Evolutionary conservation across 2,888 invertebrate genomes (phyloP).

Genomic region (Taphrorychus bicolor): DNA sequence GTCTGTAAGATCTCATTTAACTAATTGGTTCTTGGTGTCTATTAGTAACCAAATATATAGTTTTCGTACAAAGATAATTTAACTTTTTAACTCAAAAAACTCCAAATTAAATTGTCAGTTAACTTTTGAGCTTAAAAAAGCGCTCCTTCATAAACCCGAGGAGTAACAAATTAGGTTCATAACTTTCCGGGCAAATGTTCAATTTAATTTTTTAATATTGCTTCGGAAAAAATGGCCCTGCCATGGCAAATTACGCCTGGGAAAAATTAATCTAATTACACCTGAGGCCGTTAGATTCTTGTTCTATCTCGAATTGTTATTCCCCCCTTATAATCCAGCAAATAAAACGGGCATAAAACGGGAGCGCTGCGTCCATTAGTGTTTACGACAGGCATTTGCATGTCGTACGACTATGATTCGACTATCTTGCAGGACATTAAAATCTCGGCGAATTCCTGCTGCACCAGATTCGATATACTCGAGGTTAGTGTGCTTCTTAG

Average conservation of each 20-base stretch:
- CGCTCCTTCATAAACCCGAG: background rate
- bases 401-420: background rate
- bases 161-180: constrained; percentile 5
- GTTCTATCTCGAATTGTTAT: background rate
- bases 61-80: too few species aligned
- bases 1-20: too few species aligned
- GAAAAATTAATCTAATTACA: background rate
- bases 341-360: background rate
- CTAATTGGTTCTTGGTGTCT: too few species aligned
- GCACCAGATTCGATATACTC: too few species aligned
- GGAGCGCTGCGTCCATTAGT: background rate
- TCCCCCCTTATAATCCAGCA: background rate
- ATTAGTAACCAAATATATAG: too few species aligned
- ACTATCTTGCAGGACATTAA: background rate
- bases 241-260: background rate
- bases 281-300: background rate
- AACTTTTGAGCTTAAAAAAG: background rate
- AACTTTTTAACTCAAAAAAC: background rate
- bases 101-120: background rate
- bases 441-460: background rate
- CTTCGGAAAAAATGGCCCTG: background rate
- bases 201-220: background rate
- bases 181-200: constrained; percentile 3
- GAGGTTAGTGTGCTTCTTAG: too few species aligned
- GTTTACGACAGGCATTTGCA: background rate